Conservation (phyloP, 2,888 invertebrate genomes). For the Apotomis capreana region DNA sequence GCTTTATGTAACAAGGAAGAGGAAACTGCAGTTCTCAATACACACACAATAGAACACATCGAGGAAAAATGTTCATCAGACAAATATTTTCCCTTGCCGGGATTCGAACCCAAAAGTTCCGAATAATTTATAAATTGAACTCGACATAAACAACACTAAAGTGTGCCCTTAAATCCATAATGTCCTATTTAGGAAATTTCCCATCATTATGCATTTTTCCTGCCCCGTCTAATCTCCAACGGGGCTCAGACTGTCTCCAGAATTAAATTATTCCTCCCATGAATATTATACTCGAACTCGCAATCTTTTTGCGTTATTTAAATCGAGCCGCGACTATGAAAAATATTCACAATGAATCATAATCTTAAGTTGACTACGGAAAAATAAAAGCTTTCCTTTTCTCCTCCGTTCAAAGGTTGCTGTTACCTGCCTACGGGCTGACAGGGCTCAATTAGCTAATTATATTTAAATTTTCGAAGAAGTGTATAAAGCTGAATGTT, state of each 20-base stretch:
- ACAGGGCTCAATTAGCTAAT: constrained; percentile 11
- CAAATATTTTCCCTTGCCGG: no score
- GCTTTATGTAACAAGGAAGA: no score
- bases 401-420: constrained; percentile 7
- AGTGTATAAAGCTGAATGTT: background rate
- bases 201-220: constrained; percentile 73
- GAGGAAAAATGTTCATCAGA: no score
- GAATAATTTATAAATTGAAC: background rate
- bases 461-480: constrained; percentile 19
- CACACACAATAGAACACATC: no score
- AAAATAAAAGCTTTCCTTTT: constrained; percentile 18
- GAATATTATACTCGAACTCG: constrained; percentile 78
- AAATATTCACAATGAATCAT: constrained; percentile 64
- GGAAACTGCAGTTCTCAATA: no score
- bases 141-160: constrained; percentile 60
- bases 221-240: constrained; percentile 72
- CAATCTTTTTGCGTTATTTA: constrained; percentile 70
- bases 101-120: no score
- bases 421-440: constrained; percentile 14
- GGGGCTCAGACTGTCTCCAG: constrained; percentile 66
- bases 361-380: constrained; percentile 49
- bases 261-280: constrained; percentile 82
- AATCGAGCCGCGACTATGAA: constrained; percentile 58
- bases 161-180: constrained; percentile 64
- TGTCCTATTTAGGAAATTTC: constrained; percentile 72